These are phyloP conservation scores for Podarcis muralis DNA, from an alignment of 2,113 vertebrate genomes.

Conservation along the genomic window DNA sequence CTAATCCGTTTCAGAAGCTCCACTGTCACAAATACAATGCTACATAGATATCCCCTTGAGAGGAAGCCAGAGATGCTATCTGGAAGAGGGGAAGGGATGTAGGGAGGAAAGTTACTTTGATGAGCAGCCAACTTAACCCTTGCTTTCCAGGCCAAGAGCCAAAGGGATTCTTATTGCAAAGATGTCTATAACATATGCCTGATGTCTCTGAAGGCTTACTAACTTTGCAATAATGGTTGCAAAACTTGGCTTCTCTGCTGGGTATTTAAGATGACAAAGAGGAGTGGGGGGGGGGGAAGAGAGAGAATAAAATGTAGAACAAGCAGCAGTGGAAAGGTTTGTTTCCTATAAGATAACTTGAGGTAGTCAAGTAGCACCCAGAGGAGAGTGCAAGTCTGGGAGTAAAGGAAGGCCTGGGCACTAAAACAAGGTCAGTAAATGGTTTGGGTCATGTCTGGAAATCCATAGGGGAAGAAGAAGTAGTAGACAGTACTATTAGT, in stretches of 20 bases:
- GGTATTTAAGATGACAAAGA: conserved; percentile 46
- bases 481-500: not conserved
- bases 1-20: not conserved
- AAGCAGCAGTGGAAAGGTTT: conserved; percentile 26
- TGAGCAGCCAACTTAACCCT: conserved; percentile 67
- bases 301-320: not conserved
- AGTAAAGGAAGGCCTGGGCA: not conserved
- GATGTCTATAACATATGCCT: conserved; percentile 68
- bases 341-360: conserved; percentile 37
- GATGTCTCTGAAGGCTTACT: conserved; percentile 69
- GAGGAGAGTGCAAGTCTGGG: not conserved
- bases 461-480: not conserved
- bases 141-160: conserved; percentile 49
- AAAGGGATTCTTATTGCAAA: conserved; percentile 42
- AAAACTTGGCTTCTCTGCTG: conserved; percentile 43
- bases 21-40: not conserved
- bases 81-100: conserved; percentile 32
- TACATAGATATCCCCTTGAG: not conserved
- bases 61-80: conserved; percentile 27
- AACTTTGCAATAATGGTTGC: conserved; percentile 59
- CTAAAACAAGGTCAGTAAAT: not conserved
- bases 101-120: conserved; percentile 47
- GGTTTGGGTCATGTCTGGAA: too few species aligned
- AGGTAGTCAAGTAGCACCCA: not conserved
- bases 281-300: too few species aligned